A percentile compares a stretch with the other conserved stretches of the same genome.
phyloP scores from a whole-genome alignment of 2,888 invertebrate species.

The Clostera curtula region DNA sequence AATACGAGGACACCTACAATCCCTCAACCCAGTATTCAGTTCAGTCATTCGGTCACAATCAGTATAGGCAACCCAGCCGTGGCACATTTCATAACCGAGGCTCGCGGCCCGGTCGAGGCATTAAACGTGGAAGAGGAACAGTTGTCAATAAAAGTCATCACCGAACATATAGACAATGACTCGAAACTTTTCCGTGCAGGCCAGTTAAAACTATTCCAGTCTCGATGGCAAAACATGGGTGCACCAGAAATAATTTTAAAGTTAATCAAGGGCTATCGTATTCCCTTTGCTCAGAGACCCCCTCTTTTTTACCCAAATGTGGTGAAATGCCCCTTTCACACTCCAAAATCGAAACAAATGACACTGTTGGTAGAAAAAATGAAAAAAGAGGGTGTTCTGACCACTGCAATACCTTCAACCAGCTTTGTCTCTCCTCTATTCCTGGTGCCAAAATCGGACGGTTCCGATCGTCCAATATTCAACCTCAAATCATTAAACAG shows the following conservation, averaged over 20 bases:
- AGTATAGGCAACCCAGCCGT: too few species aligned
- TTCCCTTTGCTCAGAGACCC: slow-evolving; percentile 4
- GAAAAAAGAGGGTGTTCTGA: slow-evolving; percentile 1
- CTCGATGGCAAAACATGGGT: slow-evolving; percentile 8
- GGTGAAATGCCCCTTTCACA: neutral
- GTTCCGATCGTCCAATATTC: slow-evolving; percentile 18
- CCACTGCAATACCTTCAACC: slow-evolving; percentile 7
- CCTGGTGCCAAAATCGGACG: slow-evolving; percentile 18
- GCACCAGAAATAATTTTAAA: slow-evolving; percentile 9
- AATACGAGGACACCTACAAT: neutral
- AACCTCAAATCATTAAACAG: slow-evolving; percentile 18
- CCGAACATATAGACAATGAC: slow-evolving; percentile 2
- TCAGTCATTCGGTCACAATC: too few species aligned
- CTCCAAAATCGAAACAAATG: neutral
- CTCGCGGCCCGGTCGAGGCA: slow-evolving; percentile 3
- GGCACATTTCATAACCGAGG: slow-evolving; percentile 4
- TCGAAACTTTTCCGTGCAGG: slow-evolving; percentile 6
- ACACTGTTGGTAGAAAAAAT: neutral
- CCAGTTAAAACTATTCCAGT: slow-evolving; percentile 4
- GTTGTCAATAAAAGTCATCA: too few species aligned
- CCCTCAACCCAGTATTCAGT: too few species aligned
- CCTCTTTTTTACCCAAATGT: slow-evolving; percentile 2
- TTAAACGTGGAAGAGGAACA: slow-evolving; percentile 1
- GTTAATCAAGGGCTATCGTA: slow-evolving; percentile 11
- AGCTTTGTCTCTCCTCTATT: slow-evolving; percentile 23